Conservation (phyloP, 2,113 vertebrate species). For the Amia ocellicauda region DNA sequence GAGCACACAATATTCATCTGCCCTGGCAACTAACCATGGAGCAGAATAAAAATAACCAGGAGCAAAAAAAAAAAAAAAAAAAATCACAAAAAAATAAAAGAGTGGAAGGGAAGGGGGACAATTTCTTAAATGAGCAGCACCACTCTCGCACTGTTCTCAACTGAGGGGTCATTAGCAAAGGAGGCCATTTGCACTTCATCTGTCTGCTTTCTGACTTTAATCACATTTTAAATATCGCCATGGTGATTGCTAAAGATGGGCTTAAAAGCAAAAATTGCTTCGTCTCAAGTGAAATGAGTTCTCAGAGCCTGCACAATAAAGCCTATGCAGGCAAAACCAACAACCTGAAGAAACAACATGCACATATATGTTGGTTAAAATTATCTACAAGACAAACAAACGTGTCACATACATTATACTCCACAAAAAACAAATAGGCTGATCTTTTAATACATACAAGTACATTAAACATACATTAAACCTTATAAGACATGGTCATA, state of each 20-base stretch:
- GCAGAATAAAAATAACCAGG: neutral
- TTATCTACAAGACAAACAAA: too few species aligned
- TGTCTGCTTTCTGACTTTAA: slow-evolving; percentile 44
- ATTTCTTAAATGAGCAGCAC: neutral
- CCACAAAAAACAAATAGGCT: too few species aligned
- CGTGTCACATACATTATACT: too few species aligned
- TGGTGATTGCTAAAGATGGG: slow-evolving; percentile 64
- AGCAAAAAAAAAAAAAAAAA: neutral
- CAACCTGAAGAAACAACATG: too few species aligned
- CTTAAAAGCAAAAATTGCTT: slow-evolving; percentile 63
- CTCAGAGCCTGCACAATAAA: slow-evolving; percentile 45
- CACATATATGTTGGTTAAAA: too few species aligned
- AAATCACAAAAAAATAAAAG: neutral
- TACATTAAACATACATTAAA: too few species aligned
- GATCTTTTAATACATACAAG: too few species aligned
- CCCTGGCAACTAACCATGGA: neutral
- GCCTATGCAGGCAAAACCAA: slow-evolving; percentile 30
- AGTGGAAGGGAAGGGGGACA: too few species aligned
- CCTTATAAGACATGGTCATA: too few species aligned
- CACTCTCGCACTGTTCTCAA: neutral
- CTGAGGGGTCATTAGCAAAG: neutral
- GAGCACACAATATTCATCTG: neutral
- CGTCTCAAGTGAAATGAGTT: slow-evolving; percentile 49
- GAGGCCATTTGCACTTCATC: slow-evolving; percentile 37
- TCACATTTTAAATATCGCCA: slow-evolving; percentile 63